Evolutionary conservation across 2,888 invertebrate species (phyloP).

Genomic region (Stenchaetothrips biformis): DNA sequence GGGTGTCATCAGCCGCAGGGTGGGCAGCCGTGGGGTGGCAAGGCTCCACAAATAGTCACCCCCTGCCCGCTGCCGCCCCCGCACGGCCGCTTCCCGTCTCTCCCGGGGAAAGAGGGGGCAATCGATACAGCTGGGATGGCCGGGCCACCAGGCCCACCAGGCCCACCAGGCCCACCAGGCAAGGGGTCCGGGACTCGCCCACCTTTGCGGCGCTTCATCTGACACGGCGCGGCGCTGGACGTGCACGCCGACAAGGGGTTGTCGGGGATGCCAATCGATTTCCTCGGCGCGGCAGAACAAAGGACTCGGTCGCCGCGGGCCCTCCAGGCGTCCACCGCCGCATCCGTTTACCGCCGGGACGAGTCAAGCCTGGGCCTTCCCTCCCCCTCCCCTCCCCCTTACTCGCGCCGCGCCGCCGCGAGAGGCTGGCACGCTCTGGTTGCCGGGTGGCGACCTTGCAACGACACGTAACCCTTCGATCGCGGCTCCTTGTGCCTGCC

Average conservation of each 20-base stretch:
- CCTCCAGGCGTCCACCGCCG: neutral
- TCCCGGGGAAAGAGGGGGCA: neutral
- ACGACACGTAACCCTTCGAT: neutral
- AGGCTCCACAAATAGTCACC: slow-evolving; percentile 9
- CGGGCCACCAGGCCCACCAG: neutral
- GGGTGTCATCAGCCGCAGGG: neutral
- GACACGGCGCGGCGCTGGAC: neutral
- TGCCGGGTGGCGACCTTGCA: neutral
- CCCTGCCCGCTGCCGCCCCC: neutral
- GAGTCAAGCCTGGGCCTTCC: neutral
- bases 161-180: neutral
- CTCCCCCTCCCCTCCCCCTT: neutral
- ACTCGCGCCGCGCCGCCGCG: neutral
- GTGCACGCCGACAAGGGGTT: too few species aligned
- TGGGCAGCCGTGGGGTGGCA: neutral
- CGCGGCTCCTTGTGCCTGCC: neutral
- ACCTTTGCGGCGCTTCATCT: neutral
- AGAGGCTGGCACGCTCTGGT: neutral
- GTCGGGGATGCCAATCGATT: too few species aligned
- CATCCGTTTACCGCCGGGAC: neutral
- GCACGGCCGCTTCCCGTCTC: neutral
- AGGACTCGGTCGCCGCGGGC: too few species aligned
- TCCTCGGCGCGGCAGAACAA: too few species aligned
- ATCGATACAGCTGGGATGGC: neutral
- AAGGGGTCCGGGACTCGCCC: neutral